A percentile compares a stretch with the other conserved stretches of the same genome.
Conservation (phyloP, 2,888 invertebrate species). For the Caenorhabditis zanzibari region DNA sequence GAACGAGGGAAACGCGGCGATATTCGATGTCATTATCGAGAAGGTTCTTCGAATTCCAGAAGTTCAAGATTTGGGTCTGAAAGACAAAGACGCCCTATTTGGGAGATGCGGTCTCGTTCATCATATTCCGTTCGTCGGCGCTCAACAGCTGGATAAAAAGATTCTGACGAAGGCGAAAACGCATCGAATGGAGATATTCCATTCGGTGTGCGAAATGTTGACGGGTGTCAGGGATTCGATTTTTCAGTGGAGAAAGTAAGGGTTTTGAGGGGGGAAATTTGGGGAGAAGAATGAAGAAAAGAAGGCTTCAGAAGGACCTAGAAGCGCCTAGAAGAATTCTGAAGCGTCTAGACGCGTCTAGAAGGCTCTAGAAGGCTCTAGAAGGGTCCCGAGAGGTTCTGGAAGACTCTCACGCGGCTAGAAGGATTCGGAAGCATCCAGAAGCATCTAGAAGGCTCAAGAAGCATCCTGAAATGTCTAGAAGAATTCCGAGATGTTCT, state of each 20-base stretch:
- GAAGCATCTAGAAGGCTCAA: no score
- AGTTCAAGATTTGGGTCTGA: conserved; percentile 51
- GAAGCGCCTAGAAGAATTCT: no score
- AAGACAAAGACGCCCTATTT: conserved; percentile 58
- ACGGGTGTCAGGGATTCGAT: conserved; percentile 47
- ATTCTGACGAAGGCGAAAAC: conserved; percentile 19
- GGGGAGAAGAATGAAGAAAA: neutral
- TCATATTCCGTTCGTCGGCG: conserved; percentile 47
- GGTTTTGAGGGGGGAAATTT: neutral
- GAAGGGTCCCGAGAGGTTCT: no score
- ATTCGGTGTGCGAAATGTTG: conserved; percentile 53
- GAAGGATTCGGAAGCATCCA: no score
- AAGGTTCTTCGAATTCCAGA: conserved; percentile 44
- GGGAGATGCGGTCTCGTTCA: conserved; percentile 51
- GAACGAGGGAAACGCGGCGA: conserved; percentile 35
- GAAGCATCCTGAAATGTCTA: no score
- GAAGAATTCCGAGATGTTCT: no score
- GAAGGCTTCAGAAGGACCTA: neutral
- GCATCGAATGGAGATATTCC: conserved; percentile 48
- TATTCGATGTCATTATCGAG: conserved; percentile 50
- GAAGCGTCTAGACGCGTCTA: no score
- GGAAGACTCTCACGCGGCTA: no score
- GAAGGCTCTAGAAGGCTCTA: no score
- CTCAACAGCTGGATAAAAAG: conserved; percentile 30
- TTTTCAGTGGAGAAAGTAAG: conserved; percentile 40